Conservation (phyloP, 2,797 vertebrate species). For the Acestrorhynchus altus region DNA sequence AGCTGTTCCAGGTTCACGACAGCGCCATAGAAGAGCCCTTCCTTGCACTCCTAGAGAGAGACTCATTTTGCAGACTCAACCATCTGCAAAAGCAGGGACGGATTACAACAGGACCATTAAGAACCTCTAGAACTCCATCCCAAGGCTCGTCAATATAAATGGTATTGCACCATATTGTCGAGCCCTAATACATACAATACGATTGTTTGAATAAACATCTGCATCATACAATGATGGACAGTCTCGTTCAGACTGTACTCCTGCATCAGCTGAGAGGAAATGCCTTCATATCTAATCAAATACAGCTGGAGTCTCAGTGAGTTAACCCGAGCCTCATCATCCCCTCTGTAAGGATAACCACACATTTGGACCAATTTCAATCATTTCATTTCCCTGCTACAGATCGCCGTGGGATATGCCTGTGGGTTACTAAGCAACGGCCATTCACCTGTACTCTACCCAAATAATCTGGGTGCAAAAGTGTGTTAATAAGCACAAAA, state of each 20-base stretch:
- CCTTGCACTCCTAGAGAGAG: too few species aligned
- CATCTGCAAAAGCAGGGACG: too few species aligned
- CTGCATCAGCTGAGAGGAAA: not conserved
- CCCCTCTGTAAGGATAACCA: not conserved
- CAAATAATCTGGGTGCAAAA: not conserved
- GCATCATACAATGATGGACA: not conserved
- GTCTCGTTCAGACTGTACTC: not conserved
- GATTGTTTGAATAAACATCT: too few species aligned
- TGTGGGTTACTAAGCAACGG: constrained; percentile 10
- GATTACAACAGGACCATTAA: too few species aligned
- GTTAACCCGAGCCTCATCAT: not conserved
- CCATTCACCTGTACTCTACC: not conserved
- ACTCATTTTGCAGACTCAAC: too few species aligned
- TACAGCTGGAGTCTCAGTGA: not conserved
- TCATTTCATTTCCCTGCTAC: not conserved
- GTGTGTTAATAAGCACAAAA: constrained; percentile 8
- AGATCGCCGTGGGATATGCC: not conserved
- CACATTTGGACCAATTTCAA: not conserved
- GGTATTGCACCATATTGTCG: too few species aligned
- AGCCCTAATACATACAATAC: too few species aligned
- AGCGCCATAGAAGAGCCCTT: too few species aligned
- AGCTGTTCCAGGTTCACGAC: too few species aligned
- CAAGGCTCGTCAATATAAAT: too few species aligned
- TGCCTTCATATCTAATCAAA: not conserved
- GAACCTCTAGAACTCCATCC: too few species aligned